These are phyloP conservation scores for Sylvia atricapilla DNA, from an alignment of 2,113 vertebrate genomes.

Conservation along the genomic window DNA sequence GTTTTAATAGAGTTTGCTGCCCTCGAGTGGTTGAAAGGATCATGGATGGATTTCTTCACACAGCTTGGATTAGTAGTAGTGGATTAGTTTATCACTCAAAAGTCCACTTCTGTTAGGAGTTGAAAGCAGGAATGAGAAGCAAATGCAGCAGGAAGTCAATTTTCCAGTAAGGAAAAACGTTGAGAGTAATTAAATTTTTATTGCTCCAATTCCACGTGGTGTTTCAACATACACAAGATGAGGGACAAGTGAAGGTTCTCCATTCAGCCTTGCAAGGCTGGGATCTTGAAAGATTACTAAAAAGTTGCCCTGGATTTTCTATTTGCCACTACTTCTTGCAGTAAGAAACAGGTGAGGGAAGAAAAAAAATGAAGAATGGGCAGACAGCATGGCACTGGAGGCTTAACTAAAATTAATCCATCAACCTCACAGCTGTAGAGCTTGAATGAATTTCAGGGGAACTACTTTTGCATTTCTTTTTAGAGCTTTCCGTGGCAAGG, in stretches of 20 bases:
- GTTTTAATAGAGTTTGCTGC: constrained; percentile 29
- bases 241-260: not conserved
- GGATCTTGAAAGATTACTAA: not conserved
- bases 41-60: not conserved
- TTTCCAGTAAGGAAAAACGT: not conserved
- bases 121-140: not conserved
- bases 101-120: not conserved
- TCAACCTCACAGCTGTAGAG: not conserved
- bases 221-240: not conserved
- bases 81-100: not conserved
- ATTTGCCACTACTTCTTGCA: not conserved
- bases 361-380: not conserved
- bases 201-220: not conserved
- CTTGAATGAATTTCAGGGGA: not conserved
- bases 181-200: not conserved
- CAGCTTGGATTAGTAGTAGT: not conserved
- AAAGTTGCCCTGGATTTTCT: not conserved
- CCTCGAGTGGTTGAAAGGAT: constrained; percentile 29
- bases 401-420: not conserved
- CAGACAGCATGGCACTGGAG: not conserved
- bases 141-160: not conserved
- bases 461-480: not conserved
- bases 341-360: not conserved
- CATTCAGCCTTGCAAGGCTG: not conserved
- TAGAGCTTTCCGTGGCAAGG: not conserved